A percentile compares a stretch with the other conserved stretches of the same genome.
Evolutionary conservation across 2,113 vertebrate genomes (phyloP).

Genomic region (Orycteropus afer): DNA sequence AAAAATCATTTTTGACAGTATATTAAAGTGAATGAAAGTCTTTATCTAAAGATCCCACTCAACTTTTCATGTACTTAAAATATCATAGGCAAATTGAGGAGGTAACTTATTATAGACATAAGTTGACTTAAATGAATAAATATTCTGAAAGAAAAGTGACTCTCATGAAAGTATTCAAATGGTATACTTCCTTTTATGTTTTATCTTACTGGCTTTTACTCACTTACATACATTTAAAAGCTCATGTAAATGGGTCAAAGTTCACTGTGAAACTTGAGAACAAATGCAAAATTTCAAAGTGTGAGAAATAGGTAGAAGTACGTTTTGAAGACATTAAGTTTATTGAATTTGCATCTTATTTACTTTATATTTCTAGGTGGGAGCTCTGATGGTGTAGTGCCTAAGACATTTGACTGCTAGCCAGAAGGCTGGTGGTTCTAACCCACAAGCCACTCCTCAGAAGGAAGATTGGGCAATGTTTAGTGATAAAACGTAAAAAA

Average conservation of each 20-base stretch:
- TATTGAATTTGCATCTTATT: constrained; percentile 52
- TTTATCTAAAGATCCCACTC: constrained; percentile 69
- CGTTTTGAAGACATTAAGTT: background rate
- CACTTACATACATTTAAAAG: background rate
- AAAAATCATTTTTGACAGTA: constrained; percentile 79
- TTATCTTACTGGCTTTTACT: constrained; percentile 57
- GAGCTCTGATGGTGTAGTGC: no score
- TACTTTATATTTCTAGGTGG: constrained; percentile 38
- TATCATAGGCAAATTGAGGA: constrained; percentile 77
- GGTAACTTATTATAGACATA: constrained; percentile 77
- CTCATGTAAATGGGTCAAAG: background rate
- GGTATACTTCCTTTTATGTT: constrained; percentile 3
- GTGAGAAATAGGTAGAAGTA: background rate
- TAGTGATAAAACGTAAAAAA: constrained; percentile 59
- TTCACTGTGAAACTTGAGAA: constrained; percentile 27
- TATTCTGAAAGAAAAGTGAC: constrained; percentile 69
- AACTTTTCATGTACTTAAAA: constrained; percentile 78
- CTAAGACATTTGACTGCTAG: no score
- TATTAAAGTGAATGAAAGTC: constrained; percentile 71
- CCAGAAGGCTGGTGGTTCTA: no score
- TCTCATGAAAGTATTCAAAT: constrained; percentile 39
- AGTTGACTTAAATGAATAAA: constrained; percentile 74
- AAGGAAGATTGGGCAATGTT: no score
- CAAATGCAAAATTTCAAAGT: background rate
- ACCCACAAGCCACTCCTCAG: no score